A percentile compares a stretch with the other conserved stretches of the same genome.
Conservation (phyloP, 1,140 invertebrate genomes). For the Globodera ellingtonae region DNA sequence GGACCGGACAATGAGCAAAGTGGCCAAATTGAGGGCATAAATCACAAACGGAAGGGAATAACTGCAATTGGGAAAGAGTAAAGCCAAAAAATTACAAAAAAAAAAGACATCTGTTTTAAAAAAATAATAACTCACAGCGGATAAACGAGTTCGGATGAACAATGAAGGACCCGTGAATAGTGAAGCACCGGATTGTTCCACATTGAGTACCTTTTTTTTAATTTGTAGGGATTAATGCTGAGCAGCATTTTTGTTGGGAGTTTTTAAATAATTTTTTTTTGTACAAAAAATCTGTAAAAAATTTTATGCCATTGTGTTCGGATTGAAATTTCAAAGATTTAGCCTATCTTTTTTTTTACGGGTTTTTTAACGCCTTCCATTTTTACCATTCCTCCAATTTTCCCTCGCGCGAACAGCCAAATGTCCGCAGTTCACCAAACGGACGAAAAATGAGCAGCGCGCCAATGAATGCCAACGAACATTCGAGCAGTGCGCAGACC, state of each 20-base stretch:
- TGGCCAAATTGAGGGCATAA: conserved; percentile 79
- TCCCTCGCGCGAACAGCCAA: conserved; percentile 70
- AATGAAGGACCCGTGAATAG: conserved; percentile 83
- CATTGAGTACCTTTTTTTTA: conserved; percentile 91
- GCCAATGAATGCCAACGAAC: conserved; percentile 37
- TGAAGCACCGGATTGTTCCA: conserved; percentile 89
- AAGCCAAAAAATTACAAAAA: conserved; percentile 16
- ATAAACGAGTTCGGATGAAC: conserved; percentile 94
- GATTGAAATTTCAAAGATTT: too few relatives aligned
- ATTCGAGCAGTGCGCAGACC: conserved; percentile 40
- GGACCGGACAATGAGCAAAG: conserved; percentile 79
- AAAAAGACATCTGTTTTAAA: too few relatives aligned
- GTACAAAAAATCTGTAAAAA: neutral
- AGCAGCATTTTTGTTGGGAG: too few relatives aligned
- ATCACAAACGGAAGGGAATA: conserved; percentile 92
- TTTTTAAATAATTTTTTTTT: too few relatives aligned
- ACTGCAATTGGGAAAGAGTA: conserved; percentile 70
- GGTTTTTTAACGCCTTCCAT: too few relatives aligned
- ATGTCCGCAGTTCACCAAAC: conserved; percentile 32
- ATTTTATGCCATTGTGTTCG: neutral
- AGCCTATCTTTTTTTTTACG: neutral
- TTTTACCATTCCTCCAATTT: conserved; percentile 28
- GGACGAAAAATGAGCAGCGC: conserved; percentile 43
- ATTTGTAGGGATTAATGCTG: too few relatives aligned
- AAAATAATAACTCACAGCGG: conserved; percentile 81